Percentiles rank a stretch among this genome's conserved stretches.
phyloP scores from a whole-genome alignment of 2,797 vertebrate genomes.

The Chloroceryle amazona region DNA sequence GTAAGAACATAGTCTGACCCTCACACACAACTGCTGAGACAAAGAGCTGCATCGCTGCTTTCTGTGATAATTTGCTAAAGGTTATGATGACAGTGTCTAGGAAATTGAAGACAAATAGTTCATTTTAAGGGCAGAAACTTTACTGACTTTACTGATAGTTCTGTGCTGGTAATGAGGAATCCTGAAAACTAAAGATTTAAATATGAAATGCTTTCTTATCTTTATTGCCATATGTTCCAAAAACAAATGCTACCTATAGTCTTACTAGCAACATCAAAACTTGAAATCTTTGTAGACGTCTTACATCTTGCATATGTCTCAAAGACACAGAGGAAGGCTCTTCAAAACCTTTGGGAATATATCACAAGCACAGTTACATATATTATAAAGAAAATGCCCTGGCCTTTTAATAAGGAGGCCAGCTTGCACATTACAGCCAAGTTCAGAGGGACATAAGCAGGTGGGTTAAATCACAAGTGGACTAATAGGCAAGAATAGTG shows the following conservation, averaged over 20 bases:
- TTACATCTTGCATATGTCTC: constrained; percentile 31
- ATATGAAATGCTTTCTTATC: constrained; percentile 16
- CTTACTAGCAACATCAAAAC: constrained; percentile 45
- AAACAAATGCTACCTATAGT: constrained; percentile 45
- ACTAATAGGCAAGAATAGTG: constrained; percentile 50
- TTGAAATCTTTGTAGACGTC: constrained; percentile 34
- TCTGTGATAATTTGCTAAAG: background rate
- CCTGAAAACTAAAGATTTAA: constrained; percentile 4
- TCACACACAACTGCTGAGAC: background rate
- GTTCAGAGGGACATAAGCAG: constrained; percentile 11
- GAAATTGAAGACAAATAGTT: background rate
- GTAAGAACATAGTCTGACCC: background rate
- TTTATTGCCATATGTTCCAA: constrained; percentile 13
- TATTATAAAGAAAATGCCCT: constrained; percentile 28
- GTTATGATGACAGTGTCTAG: fast-evolving
- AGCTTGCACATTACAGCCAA: constrained; percentile 36
- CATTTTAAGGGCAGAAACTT: background rate
- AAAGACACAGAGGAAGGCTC: constrained; percentile 9
- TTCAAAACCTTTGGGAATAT: constrained; percentile 28
- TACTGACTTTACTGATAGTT: background rate
- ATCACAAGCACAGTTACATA: constrained; percentile 8
- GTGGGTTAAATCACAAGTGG: constrained; percentile 26
- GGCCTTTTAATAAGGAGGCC: constrained; percentile 15
- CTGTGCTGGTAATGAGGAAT: background rate
- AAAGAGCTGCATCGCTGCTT: background rate